Conservation (phyloP, 2,113 vertebrate species). For the Lophius piscatorius region DNA sequence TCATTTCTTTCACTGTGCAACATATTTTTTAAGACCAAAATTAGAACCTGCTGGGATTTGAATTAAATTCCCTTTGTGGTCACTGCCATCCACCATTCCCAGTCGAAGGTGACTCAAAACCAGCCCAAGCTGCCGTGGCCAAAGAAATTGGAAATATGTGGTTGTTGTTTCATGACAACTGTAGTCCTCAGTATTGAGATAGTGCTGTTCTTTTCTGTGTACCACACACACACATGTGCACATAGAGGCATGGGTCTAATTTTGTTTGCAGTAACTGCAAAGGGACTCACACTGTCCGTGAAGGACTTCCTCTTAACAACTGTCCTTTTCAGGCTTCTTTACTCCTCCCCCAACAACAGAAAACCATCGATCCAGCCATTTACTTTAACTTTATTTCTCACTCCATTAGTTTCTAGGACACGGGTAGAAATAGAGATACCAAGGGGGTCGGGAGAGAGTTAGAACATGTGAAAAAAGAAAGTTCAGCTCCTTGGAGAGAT, state of each 20-base stretch:
- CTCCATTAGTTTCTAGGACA: conserved; percentile 80
- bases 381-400: conserved; percentile 79
- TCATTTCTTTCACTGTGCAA: conserved; percentile 12
- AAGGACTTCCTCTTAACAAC: conserved; percentile 73
- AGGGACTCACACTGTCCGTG: conserved; percentile 39
- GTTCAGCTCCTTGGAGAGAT: conserved; percentile 74
- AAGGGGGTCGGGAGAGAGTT: not conserved
- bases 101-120: conserved; percentile 24
- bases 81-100: accelerated
- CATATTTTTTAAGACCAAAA: conserved; percentile 5
- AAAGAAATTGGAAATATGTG: conserved; percentile 3
- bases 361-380: conserved; percentile 76
- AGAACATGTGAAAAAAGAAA: conserved; percentile 44
- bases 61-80: not conserved
- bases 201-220: not conserved
- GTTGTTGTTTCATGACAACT: conserved; percentile 50
- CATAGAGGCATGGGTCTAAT: not conserved
- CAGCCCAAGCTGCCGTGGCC: not conserved
- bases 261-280: conserved; percentile 32
- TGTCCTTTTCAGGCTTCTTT: conserved; percentile 59
- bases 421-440: conserved; percentile 35
- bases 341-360: conserved; percentile 54
- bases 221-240: not conserved
- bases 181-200: not conserved
- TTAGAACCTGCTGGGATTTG: conserved; percentile 16